Base-by-base conservation (phyloP, 2,888 invertebrate species). In the Mechanitis messenoides region DNA sequence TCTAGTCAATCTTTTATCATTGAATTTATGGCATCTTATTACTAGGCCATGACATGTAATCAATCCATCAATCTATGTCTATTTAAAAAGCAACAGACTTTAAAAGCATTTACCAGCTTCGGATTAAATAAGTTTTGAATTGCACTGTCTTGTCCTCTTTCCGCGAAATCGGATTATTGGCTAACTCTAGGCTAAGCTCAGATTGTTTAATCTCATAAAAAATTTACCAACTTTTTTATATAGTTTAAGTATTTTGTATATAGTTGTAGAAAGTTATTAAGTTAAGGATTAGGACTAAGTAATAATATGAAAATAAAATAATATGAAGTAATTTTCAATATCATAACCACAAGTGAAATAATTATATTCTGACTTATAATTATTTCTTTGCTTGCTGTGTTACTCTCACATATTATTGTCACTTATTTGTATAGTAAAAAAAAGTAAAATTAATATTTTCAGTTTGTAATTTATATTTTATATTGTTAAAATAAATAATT, bases 101-200 rank as follows among this genome's bases (percentile, higher is more conserved):
- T 46, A 58, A 11, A 56, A 65, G 55, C 67, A 60, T 61, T 63
- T 65, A 63, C 62, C 42, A 56, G 60, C 63, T 58, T 55, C 53
- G 63, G 69, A 64, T 70, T 69, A 70, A 58, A 59, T 63, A 66
- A 70, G 69, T 70, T 70, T 67, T 66, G 69, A 67, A 68, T 68
- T 66, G 69, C 64, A 61, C 63, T 68, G 66, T 66, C 68, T 64
- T 67, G 67, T 69, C 63, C 58, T 50, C 56, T 62, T 63, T 59
- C 60, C 61, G 54, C 55, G 58, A 45, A 59, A 55, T 58, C 55
- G 60, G 63, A 62, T 63, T 67, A 65, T 63, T 63, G 64, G 66
- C 12, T 35, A 58, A 56, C 57, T 64, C 53, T 50, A 57, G 42
- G 56, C 47, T 56, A 42, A 56, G 63, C 59, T 63, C 55, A 63